These are phyloP conservation scores for Sakesphorus luctuosus DNA, from an alignment of 2,113 vertebrate species.

Conservation along the genomic window DNA sequence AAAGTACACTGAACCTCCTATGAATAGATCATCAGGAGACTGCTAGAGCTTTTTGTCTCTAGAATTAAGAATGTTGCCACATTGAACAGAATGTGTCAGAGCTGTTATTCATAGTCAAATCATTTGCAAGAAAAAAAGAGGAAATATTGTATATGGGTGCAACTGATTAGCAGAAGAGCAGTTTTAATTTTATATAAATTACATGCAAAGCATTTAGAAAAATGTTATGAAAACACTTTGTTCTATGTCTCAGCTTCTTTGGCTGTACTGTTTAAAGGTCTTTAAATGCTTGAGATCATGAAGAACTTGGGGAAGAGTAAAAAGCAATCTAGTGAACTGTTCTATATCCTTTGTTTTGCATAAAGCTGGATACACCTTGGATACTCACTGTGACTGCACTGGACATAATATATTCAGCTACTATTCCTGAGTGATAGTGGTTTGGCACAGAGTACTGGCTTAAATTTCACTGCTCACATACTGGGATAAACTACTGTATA, in stretches of 20 bases:
- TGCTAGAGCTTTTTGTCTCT: neutral
- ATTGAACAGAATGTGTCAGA: neutral
- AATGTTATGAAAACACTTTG: neutral
- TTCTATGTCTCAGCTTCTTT: neutral
- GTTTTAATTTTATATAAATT: neutral
- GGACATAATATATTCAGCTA: neutral
- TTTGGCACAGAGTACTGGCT: neutral
- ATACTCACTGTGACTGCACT: neutral
- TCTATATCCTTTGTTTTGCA: neutral
- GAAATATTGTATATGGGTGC: neutral
- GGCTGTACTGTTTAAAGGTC: neutral
- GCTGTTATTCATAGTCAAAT: neutral
- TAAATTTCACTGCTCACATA: neutral
- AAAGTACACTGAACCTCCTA: neutral
- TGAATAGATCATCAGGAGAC: neutral
- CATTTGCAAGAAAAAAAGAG: neutral
- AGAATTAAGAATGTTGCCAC: conserved; percentile 3
- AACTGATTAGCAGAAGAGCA: neutral
- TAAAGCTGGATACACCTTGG: neutral
- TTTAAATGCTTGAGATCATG: neutral
- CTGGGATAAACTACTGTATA: neutral
- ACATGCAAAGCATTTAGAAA: neutral
- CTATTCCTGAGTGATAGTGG: neutral
- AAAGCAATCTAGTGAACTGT: neutral
- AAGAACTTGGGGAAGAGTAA: neutral